A percentile compares a stretch with the other conserved stretches of the same genome.
These are phyloP conservation scores for Melolontha melolontha DNA, from an alignment of 2,888 invertebrate genomes.

Conservation along the genomic window DNA sequence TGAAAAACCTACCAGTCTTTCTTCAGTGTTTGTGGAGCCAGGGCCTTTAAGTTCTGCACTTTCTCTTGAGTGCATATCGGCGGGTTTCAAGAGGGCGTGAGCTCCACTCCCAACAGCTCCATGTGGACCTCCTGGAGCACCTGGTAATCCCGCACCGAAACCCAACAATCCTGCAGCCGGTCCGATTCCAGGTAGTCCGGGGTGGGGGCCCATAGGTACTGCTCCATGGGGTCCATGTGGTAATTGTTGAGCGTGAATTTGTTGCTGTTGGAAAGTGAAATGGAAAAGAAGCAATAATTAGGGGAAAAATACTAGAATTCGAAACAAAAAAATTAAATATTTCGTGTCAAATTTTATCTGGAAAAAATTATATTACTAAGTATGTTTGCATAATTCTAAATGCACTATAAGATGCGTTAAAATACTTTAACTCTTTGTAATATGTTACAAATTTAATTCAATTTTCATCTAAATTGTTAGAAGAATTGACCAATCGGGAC, in stretches of 20 bases:
- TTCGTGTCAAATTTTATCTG: too few species aligned
- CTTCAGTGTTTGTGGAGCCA: constrained; percentile 62
- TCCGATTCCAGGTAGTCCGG: constrained; percentile 62
- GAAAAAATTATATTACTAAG: too few species aligned
- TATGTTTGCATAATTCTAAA: too few species aligned
- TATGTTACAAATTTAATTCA: too few species aligned
- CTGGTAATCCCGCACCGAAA: constrained; percentile 59
- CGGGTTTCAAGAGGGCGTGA: constrained; percentile 63
- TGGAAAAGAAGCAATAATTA: constrained; percentile 17
- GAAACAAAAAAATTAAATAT: background rate
- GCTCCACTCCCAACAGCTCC: constrained; percentile 57
- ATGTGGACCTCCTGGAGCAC: constrained; percentile 58
- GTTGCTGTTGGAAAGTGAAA: constrained; percentile 58
- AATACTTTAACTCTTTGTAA: too few species aligned
- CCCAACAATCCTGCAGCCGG: constrained; percentile 59
- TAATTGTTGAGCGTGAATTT: constrained; percentile 65
- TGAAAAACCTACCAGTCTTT: constrained; percentile 63
- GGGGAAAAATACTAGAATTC: background rate
- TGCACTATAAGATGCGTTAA: too few species aligned
- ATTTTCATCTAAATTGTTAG: too few species aligned
- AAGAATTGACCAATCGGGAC: too few species aligned
- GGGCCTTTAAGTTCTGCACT: constrained; percentile 60
- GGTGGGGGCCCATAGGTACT: constrained; percentile 63
- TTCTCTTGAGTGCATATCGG: constrained; percentile 61
- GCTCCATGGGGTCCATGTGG: constrained; percentile 64